These are phyloP conservation scores for Episyrphus balteatus DNA, from an alignment of 1,140 invertebrate genomes.

Conservation along the genomic window DNA sequence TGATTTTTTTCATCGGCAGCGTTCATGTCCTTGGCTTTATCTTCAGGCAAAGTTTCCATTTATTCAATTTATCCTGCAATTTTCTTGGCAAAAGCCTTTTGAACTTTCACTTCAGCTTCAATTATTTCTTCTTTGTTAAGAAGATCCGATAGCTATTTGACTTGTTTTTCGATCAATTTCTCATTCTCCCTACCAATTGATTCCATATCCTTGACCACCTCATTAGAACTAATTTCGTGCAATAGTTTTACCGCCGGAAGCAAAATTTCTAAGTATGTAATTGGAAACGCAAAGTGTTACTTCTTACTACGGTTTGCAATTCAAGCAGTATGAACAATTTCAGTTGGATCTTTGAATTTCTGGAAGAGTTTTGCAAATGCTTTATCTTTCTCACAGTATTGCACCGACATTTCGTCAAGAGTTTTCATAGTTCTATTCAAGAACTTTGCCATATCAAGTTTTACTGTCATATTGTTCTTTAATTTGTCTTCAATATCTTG, in stretches of 20 bases:
- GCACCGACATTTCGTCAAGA: slow-evolving; percentile 85
- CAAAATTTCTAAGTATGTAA: slow-evolving; percentile 78
- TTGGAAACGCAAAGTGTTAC: slow-evolving; percentile 87
- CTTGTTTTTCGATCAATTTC: slow-evolving; percentile 71
- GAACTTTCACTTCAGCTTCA: slow-evolving; percentile 75
- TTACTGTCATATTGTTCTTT: slow-evolving; percentile 84
- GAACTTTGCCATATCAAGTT: slow-evolving; percentile 98
- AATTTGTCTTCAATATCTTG: slow-evolving; percentile 86
- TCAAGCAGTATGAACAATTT: slow-evolving; percentile 76
- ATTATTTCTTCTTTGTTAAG: slow-evolving; percentile 84
- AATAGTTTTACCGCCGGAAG: slow-evolving; percentile 94
- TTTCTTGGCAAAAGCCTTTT: slow-evolving; percentile 59
- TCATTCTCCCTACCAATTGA: slow-evolving; percentile 84
- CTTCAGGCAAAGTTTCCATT: slow-evolving; percentile 16
- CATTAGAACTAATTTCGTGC: slow-evolving; percentile 81
- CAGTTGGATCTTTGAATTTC: slow-evolving; percentile 64
- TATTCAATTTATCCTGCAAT: slow-evolving; percentile 20
- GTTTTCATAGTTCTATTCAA: slow-evolving; percentile 91
- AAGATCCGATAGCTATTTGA: slow-evolving; percentile 74
- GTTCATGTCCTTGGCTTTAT: slow-evolving; percentile 13
- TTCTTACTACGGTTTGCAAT: slow-evolving; percentile 79
- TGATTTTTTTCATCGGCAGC: slow-evolving; percentile 1
- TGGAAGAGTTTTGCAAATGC: slow-evolving; percentile 88
- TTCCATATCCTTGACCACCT: slow-evolving; percentile 86
- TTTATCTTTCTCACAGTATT: slow-evolving; percentile 75